Evolutionary conservation across 2,888 invertebrate species (phyloP), one percentile per base, ranked within the genome.

Genomic region (Molorchus minor): DNA sequence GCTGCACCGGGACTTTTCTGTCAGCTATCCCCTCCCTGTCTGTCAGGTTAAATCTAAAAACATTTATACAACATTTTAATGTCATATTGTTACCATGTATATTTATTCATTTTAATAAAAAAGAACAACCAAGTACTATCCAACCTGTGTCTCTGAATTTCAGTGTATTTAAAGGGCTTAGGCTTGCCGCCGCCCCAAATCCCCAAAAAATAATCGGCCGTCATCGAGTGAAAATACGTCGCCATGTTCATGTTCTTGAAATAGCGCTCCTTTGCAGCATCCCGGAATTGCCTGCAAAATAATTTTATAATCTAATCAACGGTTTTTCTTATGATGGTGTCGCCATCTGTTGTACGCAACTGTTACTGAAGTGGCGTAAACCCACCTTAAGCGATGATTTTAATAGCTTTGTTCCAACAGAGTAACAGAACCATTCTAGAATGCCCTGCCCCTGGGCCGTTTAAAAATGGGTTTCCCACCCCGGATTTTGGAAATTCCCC

Each of bases 171-270:
- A 75, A 96, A 98, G 0, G 98, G 98, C 73, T 98, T 98, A 0
- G 96, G 92, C 21, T 84, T 87, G 0, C 97, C 97, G 0, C 95
- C 94, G 0, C 97, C 98, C 96, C 97, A 98, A 56, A 95, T 94
- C 0, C 98, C 98, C 16, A 98, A 83, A 79, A 96, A 99, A 78
- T 98, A 99, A 81, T 99, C 98, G 1, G 98, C 97, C 66, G 98
- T 96, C 84, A 94, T 94, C 0, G 97, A 96, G 78, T 99, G 98
- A 77, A 98, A 97, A 78, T 96, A 96, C 81, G 91, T 91, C 0
- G 96, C 93, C 90, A 96, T 94, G 79, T 96, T 96, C 87, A 96
- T 91, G 76, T 98, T 98, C 80, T 95, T 95, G 82, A 99, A 98
- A 81, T 98, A 99, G 43, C 98, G 82, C 79, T 98, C 97, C 52